Evolutionary conservation across 2,888 invertebrate genomes (phyloP), one percentile per base, ranked within the genome.

Genomic region (Uropetala carovei): DNA sequence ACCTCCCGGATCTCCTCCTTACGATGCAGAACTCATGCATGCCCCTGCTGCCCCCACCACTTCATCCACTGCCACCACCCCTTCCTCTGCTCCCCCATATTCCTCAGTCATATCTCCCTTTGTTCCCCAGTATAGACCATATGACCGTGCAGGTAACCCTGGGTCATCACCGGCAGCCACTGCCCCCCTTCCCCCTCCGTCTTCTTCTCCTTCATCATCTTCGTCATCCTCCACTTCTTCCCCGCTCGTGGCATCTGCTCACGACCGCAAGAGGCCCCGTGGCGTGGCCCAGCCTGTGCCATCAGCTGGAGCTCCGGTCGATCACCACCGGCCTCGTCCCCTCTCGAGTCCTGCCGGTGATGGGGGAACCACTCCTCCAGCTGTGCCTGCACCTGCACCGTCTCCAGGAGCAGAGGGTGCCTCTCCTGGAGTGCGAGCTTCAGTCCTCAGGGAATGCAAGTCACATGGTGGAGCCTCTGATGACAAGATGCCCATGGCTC

Each of bases 221-320:
- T 95, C 95, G 94, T 95, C 95, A 92, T 95, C 95, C 92, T 95
- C 89, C 64, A 89, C 95, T 93, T 95, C 96, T 95, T 95, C 96
- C 92, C 95, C 96, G 84, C 95, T 96, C 94, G 95, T 95, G 95
- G 95, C 94, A 93, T 94, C 94, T 30, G 94, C 95, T 92, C 95
- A 95, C 93, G 94, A 94, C 93, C 93, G 93, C 92, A 92, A 89
- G 75, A 94, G 94, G 92, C 94, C 95, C 92, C 94, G 94, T 85
- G 94, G 94, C 92, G 95, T 94, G 82, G 94, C 94, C 81, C 95
- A 94, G 94, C 93, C 95, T 96, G 94, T 89, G 94, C 94, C 81
- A 93, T 94, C 92, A 95, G 95, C 59, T 94, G 94, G 16, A 94
- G 95, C 18, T 95, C 95, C 8, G 94, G 94, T 92, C 94, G 94